These are phyloP conservation scores for Antitype chi DNA, from an alignment of 2,888 invertebrate genomes.

Conservation along the genomic window DNA sequence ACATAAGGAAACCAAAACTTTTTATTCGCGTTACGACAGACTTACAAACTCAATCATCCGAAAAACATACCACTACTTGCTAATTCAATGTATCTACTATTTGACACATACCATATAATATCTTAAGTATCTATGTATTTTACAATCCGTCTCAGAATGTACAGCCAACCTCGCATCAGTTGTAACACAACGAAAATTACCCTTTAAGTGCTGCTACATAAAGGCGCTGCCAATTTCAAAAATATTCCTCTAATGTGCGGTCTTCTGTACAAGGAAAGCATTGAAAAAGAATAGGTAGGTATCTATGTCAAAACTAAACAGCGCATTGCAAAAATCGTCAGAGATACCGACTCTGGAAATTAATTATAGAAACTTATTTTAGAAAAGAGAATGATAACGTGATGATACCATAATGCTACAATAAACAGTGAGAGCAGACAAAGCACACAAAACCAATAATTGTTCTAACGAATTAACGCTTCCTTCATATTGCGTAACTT, in stretches of 20 bases:
- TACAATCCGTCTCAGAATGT: constrained; percentile 15
- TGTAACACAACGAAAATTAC: background rate
- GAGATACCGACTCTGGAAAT: constrained; percentile 1
- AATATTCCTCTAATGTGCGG: background rate
- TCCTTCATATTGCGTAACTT: constrained; percentile 57
- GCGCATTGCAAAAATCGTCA: background rate
- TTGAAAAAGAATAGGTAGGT: background rate
- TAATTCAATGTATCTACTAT: constrained; percentile 28
- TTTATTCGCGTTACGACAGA: background rate
- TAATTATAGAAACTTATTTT: constrained; percentile 43
- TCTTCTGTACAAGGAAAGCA: constrained; percentile 24
- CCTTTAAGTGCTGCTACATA: background rate
- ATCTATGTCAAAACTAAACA: constrained; percentile 8
- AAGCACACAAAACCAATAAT: constrained; percentile 54
- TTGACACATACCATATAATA: constrained; percentile 21
- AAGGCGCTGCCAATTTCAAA: background rate
- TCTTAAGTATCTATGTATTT: background rate
- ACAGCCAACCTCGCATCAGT: background rate
- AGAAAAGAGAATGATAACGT: constrained; percentile 45
- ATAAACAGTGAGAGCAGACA: constrained; percentile 48
- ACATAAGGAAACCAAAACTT: constrained; percentile 3
- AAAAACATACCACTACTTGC: constrained; percentile 7
- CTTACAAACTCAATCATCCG: constrained; percentile 14
- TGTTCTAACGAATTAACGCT: constrained; percentile 57
- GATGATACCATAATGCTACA: constrained; percentile 46